Conservation (phyloP, 2,888 invertebrate species). For the Watsonalla cultraria region DNA sequence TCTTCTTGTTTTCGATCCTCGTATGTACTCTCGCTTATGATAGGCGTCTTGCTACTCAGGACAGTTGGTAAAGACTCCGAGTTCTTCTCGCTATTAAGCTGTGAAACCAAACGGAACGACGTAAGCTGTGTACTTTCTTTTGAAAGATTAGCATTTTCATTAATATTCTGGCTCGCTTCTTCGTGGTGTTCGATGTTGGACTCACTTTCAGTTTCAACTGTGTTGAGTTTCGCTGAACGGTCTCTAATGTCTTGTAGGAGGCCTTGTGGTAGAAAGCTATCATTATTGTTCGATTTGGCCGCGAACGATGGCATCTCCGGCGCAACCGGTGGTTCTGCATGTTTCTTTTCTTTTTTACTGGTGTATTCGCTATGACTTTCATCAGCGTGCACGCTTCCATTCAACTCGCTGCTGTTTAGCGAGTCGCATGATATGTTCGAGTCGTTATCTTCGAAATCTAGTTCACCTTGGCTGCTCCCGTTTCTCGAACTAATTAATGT, state of each 20-base stretch:
- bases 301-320: slow-evolving; percentile 49
- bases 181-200: slow-evolving; percentile 42
- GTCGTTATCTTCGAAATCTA: slow-evolving; percentile 85
- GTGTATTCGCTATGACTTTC: slow-evolving; percentile 66
- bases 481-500: slow-evolving; percentile 77
- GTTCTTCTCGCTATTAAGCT: slow-evolving; percentile 63
- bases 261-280: slow-evolving; percentile 81
- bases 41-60: slow-evolving; percentile 55
- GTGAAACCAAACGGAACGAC: slow-evolving; percentile 75
- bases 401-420: slow-evolving; percentile 84
- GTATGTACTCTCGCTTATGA: slow-evolving; percentile 83
- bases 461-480: slow-evolving; percentile 81
- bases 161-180: slow-evolving; percentile 66
- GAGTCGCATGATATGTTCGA: slow-evolving; percentile 91
- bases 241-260: slow-evolving; percentile 84
- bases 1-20: slow-evolving; percentile 80
- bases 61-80: slow-evolving; percentile 45
- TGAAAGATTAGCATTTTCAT: slow-evolving; percentile 66
- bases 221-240: slow-evolving; percentile 76
- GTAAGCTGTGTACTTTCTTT: slow-evolving; percentile 73
- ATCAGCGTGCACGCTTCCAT: slow-evolving; percentile 71
- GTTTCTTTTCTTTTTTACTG: slow-evolving; percentile 62
- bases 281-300: slow-evolving; percentile 55
- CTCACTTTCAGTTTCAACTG: slow-evolving; percentile 67
- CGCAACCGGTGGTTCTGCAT: slow-evolving; percentile 48